A percentile compares a stretch with the other conserved stretches of the same genome.
Evolutionary conservation across 2,113 vertebrate genomes (phyloP).

Genomic region (Platichthys stellatus): DNA sequence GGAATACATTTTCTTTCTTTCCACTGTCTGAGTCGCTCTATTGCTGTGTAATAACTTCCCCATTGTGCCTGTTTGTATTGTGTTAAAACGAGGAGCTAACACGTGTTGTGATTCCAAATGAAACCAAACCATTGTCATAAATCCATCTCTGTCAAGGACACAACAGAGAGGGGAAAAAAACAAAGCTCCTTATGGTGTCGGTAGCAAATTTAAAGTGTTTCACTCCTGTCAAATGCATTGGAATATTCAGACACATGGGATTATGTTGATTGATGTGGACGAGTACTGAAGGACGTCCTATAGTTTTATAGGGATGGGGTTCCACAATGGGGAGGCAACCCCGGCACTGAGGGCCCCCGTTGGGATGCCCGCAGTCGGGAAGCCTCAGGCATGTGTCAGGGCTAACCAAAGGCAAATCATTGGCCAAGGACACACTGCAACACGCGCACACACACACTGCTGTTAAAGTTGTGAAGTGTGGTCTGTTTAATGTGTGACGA

Average conservation of each 20-base stretch:
- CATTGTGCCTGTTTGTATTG: not conserved
- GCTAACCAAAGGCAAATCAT: constrained; percentile 47
- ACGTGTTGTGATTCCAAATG: not conserved
- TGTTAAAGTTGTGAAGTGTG: constrained; percentile 32
- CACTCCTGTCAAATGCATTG: not conserved
- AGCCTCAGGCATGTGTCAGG: constrained; percentile 67
- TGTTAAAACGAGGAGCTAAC: not conserved
- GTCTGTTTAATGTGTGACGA: constrained; percentile 47
- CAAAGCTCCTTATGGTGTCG: not conserved
- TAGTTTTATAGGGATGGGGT: constrained; percentile 23
- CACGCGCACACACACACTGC: not conserved
- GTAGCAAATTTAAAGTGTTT: not conserved
- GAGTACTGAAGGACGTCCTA: constrained; percentile 50
- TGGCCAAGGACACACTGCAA: constrained; percentile 45
- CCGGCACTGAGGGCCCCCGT: constrained; percentile 20
- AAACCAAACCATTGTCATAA: not conserved
- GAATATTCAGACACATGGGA: constrained; percentile 29
- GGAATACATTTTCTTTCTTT: not conserved
- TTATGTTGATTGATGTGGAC: constrained; percentile 44
- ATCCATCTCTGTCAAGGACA: constrained; percentile 20
- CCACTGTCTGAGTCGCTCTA: not conserved
- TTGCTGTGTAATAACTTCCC: not conserved
- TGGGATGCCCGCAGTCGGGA: constrained; percentile 34
- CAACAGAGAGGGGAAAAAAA: not conserved
- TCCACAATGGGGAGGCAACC: constrained; percentile 36